Percentiles rank a stretch among this genome's conserved stretches.
phyloP scores from a whole-genome alignment of 2,888 invertebrate genomes.

The Penaeus monodon region DNA sequence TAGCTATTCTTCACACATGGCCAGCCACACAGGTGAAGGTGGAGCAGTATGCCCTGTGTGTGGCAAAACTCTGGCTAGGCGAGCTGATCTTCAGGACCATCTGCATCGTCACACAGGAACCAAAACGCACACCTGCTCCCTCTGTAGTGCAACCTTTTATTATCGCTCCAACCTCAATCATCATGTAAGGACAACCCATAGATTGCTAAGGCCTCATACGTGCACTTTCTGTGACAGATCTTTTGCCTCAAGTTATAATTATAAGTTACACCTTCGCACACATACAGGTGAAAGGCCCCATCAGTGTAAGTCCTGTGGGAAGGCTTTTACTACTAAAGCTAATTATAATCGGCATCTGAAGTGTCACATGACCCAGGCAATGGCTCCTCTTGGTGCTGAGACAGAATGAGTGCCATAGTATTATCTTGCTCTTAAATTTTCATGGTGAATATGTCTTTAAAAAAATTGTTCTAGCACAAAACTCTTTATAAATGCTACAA shows the following conservation, averaged over 20 bases:
- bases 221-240: conserved; percentile 53
- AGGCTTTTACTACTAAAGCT: conserved; percentile 56
- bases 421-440: neutral
- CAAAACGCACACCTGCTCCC: conserved; percentile 52
- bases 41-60: conserved; percentile 55
- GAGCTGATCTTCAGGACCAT: conserved; percentile 55
- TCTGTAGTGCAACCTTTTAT: conserved; percentile 54
- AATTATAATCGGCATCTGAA: conserved; percentile 62
- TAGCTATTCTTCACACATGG: conserved; percentile 29
- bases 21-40: conserved; percentile 37
- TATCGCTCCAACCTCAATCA: conserved; percentile 59
- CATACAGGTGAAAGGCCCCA: conserved; percentile 63
- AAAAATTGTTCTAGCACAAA: neutral
- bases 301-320: conserved; percentile 61
- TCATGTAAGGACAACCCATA: conserved; percentile 52
- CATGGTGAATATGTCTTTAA: neutral
- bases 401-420: conserved; percentile 10
- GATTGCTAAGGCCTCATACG: conserved; percentile 32
- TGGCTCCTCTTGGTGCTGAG: conserved; percentile 38
- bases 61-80: conserved; percentile 50
- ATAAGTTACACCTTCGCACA: conserved; percentile 51
- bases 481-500: neutral
- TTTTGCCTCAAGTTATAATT: conserved; percentile 44
- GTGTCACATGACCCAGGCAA: conserved; percentile 59
- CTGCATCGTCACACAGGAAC: conserved; percentile 57